Evolutionary conservation across 2,113 vertebrate species (phyloP).

Genomic region (Clarias macrocephalus): DNA sequence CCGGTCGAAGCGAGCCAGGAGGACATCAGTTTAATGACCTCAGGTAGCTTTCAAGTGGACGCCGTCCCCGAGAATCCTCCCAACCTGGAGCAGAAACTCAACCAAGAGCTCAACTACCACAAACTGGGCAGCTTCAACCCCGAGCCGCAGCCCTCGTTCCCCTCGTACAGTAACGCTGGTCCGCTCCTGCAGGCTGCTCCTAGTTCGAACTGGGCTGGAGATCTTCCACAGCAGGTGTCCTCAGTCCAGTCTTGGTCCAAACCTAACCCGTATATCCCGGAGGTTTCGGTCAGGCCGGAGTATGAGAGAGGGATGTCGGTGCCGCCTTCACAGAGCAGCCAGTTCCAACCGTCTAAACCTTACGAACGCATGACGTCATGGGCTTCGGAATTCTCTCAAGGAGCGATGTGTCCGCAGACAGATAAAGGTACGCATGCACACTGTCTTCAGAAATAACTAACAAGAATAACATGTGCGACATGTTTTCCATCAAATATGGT

Average conservation of each 20-base stretch:
- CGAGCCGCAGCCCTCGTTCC: conserved; percentile 58
- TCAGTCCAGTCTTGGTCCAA: conserved; percentile 68
- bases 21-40: conserved; percentile 54
- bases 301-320: conserved; percentile 7
- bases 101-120: conserved; percentile 84
- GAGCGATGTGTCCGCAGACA: background rate
- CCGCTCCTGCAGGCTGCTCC: background rate
- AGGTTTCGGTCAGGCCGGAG: conserved; percentile 9
- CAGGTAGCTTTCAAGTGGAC: conserved; percentile 56
- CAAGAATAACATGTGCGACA: background rate
- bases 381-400: conserved; percentile 31
- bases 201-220: conserved; percentile 56
- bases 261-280: conserved; percentile 48
- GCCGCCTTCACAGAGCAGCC: background rate
- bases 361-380: conserved; percentile 61
- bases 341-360: conserved; percentile 45
- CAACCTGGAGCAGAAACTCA: conserved; percentile 78
- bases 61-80: background rate
- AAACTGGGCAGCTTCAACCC: conserved; percentile 69
- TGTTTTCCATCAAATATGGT: background rate
- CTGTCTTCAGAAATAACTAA: background rate
- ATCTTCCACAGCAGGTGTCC: conserved; percentile 47
- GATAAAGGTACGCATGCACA: conserved; percentile 61
- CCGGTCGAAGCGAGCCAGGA: conserved; percentile 80
- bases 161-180: background rate